Conservation (phyloP, 2,888 invertebrate genomes). For the Hirtodrosophila alboralis region DNA sequence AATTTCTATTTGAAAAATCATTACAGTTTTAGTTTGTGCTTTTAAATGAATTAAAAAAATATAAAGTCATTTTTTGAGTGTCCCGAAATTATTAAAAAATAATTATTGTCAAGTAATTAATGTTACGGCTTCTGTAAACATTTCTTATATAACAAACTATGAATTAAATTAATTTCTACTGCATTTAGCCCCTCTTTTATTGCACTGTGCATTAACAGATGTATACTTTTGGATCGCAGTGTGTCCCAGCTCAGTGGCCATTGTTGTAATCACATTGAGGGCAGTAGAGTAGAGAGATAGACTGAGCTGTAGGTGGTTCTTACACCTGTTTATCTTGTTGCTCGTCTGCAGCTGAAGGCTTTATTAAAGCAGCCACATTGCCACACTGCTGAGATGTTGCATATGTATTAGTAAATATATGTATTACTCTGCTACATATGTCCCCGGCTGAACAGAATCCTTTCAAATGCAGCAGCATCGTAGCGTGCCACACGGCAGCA, state of each 20-base stretch:
- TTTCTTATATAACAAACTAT: no score
- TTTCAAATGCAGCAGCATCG: conserved; percentile 45
- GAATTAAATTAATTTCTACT: no score
- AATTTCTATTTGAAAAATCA: no score
- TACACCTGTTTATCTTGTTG: conserved; percentile 56
- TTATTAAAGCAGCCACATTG: conserved; percentile 59
- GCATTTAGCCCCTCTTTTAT: conserved; percentile 20
- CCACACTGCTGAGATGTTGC: conserved; percentile 28
- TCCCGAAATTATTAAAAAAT: no score
- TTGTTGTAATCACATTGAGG: conserved; percentile 53
- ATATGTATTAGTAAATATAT: conserved; percentile 48
- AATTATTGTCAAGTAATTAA: no score
- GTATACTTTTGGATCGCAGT: conserved; percentile 32
- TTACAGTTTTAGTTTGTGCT: no score
- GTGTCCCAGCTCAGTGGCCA: conserved; percentile 18
- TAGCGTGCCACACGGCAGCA: no score
- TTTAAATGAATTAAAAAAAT: no score
- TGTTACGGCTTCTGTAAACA: no score
- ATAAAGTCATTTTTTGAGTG: no score
- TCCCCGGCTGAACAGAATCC: conserved; percentile 24
- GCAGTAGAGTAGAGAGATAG: no score
- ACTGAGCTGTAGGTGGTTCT: conserved; percentile 13
- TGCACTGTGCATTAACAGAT: conserved; percentile 1
- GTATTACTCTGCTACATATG: conserved; percentile 15
- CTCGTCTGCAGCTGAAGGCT: conserved; percentile 67